Percentiles rank a stretch among this genome's conserved stretches.
Conservation (phyloP, 2,797 vertebrate genomes). For the Trachurus trachurus region DNA sequence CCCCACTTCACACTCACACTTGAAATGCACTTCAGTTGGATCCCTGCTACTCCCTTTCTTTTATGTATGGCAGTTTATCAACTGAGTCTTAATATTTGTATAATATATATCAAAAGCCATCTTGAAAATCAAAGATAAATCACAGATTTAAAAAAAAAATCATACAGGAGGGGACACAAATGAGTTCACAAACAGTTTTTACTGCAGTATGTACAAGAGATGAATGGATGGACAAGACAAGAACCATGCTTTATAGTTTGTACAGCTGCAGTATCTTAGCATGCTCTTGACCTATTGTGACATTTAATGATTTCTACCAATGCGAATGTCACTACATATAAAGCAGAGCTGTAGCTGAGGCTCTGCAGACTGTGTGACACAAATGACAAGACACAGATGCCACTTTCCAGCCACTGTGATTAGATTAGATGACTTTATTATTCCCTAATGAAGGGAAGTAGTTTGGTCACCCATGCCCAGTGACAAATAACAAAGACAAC, state of each 20-base stretch:
- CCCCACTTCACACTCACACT: not conserved
- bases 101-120: not conserved
- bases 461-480: not conserved
- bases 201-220: not conserved
- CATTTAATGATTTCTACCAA: constrained; percentile 9
- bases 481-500: not conserved
- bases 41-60: not conserved
- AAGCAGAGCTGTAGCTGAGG: constrained; percentile 12
- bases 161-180: not conserved
- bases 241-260: not conserved
- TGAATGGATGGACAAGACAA: too few species aligned
- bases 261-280: constrained; percentile 11
- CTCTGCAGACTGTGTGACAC: constrained; percentile 4
- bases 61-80: not conserved
- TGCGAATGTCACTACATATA: constrained; percentile 17
- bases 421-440: constrained; percentile 9
- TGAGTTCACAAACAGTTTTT: not conserved
- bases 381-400: constrained; percentile 12
- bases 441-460: not conserved
- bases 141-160: not conserved
- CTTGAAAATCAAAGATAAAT: too few species aligned
- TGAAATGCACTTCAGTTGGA: not conserved
- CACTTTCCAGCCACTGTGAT: constrained; percentile 18
- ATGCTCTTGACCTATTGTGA: constrained; percentile 16
- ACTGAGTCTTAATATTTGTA: not conserved